phyloP scores from a whole-genome alignment of 53 echinoderm and acorn worm species.

The Zoroaster sp. region DNA sequence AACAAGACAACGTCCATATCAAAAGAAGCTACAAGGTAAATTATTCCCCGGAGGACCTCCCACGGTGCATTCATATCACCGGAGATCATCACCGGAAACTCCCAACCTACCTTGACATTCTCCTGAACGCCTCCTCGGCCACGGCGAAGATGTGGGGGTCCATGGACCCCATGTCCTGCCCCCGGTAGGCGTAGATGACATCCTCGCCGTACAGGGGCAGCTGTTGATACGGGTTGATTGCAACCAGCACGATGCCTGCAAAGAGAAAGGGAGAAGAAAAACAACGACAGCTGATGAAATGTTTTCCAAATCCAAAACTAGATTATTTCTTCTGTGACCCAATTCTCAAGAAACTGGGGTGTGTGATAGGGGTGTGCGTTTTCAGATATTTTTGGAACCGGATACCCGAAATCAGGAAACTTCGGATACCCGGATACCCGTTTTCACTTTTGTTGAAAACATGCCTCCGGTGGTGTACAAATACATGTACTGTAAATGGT shows the following conservation, averaged over 20 bases:
- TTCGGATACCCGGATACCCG: too few species aligned
- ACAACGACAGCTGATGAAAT: not conserved
- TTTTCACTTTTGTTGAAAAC: too few species aligned
- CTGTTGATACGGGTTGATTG: constrained; percentile 93
- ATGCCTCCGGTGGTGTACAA: too few species aligned
- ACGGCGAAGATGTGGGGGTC: constrained; percentile 98
- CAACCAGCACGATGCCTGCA: constrained; percentile 97
- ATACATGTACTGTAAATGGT: too few species aligned
- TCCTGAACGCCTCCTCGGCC: constrained; percentile 91
- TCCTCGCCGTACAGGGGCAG: constrained; percentile 96
- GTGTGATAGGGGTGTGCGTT: too few species aligned
- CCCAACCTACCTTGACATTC: constrained; percentile 75
- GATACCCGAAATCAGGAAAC: too few species aligned
- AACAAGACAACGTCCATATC: too few species aligned
- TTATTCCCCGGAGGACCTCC: too few species aligned
- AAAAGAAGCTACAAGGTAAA: too few species aligned
- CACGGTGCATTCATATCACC: too few species aligned
- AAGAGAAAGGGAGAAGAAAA: not conserved
- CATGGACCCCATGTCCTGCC: constrained; percentile 99
- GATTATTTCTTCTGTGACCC: not conserved
- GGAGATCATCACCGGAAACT: too few species aligned
- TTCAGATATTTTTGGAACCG: too few species aligned
- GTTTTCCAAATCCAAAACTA: not conserved
- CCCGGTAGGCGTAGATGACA: constrained; percentile 98
- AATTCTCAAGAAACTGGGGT: not conserved